These are phyloP conservation scores for Tolypeutes matacus DNA, from an alignment of 2,797 vertebrate genomes.

Conservation along the genomic window DNA sequence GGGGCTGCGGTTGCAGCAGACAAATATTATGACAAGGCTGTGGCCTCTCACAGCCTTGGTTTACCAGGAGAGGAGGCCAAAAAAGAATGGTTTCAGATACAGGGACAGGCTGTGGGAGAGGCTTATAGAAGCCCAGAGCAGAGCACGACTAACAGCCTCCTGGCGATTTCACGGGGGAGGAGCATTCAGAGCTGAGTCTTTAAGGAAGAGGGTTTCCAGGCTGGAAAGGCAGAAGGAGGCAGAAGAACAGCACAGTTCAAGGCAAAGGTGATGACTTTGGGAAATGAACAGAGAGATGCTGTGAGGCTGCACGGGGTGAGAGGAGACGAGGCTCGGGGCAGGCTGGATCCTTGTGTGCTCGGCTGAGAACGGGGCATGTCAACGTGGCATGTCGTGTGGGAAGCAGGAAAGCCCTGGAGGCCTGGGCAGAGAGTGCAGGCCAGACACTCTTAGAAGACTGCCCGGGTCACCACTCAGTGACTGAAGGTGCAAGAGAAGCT, in stretches of 20 bases:
- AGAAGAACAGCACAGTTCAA: not conserved
- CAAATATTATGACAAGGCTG: not conserved
- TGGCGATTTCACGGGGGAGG: not conserved
- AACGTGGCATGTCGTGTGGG: not conserved
- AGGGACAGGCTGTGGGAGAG: not conserved
- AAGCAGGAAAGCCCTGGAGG: not conserved
- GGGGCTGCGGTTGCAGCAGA: not conserved
- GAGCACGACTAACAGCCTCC: not conserved
- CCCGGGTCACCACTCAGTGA: not conserved
- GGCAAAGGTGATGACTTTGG: too few species aligned
- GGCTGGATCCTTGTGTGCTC: too few species aligned
- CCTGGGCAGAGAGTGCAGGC: not conserved
- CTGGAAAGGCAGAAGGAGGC: not conserved
- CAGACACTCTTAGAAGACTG: not conserved
- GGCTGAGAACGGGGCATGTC: not conserved
- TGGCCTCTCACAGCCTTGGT: not conserved
- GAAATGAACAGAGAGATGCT: rapidly evolving
- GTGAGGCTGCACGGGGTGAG: not conserved
- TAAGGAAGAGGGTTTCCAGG: not conserved
- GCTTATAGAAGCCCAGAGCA: not conserved
- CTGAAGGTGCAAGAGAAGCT: not conserved
- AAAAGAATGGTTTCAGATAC: rapidly evolving
- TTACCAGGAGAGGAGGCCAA: not conserved
- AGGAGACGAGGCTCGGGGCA: not conserved
- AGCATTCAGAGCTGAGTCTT: not conserved